Evolutionary conservation across 2,797 vertebrate genomes (phyloP), one percentile per base, ranked within the genome.

Genomic region (Furcifer pardalis): DNA sequence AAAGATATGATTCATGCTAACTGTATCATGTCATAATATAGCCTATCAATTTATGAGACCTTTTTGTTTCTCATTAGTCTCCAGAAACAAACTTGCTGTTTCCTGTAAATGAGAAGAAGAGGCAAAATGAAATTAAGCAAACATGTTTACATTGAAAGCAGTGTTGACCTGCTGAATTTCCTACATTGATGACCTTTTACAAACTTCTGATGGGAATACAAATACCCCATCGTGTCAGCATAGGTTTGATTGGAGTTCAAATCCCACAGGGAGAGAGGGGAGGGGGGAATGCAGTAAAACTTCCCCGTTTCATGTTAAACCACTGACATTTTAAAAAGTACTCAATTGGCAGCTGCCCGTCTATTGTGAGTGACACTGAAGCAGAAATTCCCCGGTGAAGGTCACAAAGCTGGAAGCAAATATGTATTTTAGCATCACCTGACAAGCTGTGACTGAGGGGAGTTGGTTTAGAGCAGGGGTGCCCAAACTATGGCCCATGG

Each of bases 271-370:
- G 42, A 83, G 86, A 74, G 32, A 56, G 35, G 10, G 17, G 35
- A 81, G 25, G 69, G 17, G 63, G 40, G 63, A 87, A 93, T 60
- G 87, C 92, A 94, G 91, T 93, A 91, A 94, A 88, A 91, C 77
- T 86, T 91, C 88, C 86, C 91, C 90, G 93, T 92, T 85, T 76
- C 84, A 91, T 94, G 90, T 94, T 93, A 94, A 95, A 93, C 82
- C 94, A 92, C 88, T 96, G 96, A 96, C 95, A 96, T 96, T 96
- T 96, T 86, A 87, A 93, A 94, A 89, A 63, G 42, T 87, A 90
- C 62, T 0, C 9, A n/a, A 63, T 82, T 92, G 88, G 89, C 90
- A 94, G 91, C 88, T 93, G 92, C 89, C 91, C 90, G 89, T 87
- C 91, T 87, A 83, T 82, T 91, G 85, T 42, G 88, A 93, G 85